Evolutionary conservation across 2,888 invertebrate species (phyloP), one percentile per base, ranked within the genome.

Genomic region (Barypeithes pellucidus): DNA sequence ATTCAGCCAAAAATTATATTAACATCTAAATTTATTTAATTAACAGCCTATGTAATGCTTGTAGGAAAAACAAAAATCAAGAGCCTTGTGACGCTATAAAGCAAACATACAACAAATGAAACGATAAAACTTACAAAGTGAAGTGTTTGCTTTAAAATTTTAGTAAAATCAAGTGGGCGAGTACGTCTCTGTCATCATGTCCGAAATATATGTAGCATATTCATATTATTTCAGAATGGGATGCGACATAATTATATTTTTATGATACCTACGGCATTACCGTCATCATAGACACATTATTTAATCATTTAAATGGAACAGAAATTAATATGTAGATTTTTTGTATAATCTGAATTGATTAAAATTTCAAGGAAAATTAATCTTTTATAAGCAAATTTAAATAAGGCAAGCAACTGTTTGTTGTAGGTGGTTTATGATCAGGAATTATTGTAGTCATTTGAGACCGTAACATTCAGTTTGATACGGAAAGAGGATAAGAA

Each of bases 171-270:
- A 22, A 50, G n/a, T 22, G 50, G 20, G 11, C 5, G 5, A 50
- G 12, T 50, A n/a, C 50, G 50, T 12, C 20, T 50, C 50, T 50
- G 50, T 24, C 50, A 24, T 50, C 50, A 50, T 22, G 9, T 14
- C n/a, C 12, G 14, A 52, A 29, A 52, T 22, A 52, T 52, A 52
- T 52, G 52, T 52, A 52, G 1, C 52, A 52, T 52, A 24, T 7
- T 29, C n/a, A n/a, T 52, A n/a, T 52, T 52, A 18, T 47, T 29
- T 29, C 29, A 29, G 18, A 47, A 47, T 18, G 11, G 11, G 47
- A 47, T 47, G 47, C 9, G 47, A 47, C 20, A 47, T 47, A 47
- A 47, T 47, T 29, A 4, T 5, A 8, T 39, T 39, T 39, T 39
- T 12, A 36, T 12, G 12, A 39, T 39, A 39, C 12, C 39, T 12